Percentiles rank a stretch among this genome's conserved stretches.
phyloP scores from a whole-genome alignment of 2,888 invertebrate genomes.

The Oscheius sp. region DNA sequence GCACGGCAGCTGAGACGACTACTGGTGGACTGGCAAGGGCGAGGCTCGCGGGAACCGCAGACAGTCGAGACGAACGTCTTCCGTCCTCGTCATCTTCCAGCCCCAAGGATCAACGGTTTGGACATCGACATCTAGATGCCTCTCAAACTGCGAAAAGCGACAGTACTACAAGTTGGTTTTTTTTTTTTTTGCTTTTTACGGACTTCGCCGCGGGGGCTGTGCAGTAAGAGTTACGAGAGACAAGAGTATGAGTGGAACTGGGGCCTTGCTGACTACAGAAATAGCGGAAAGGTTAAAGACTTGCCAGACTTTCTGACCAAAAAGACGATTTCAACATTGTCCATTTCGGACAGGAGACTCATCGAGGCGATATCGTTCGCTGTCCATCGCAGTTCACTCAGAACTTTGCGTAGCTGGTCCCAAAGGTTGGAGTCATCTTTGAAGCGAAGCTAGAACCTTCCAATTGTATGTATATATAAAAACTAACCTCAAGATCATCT shows the following conservation, averaged over 20 bases:
- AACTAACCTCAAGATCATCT: background rate
- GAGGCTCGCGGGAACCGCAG: too few species aligned
- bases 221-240: background rate
- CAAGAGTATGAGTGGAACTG: background rate
- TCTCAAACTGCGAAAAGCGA: too few species aligned
- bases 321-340: slow-evolving; percentile 4
- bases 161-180: too few species aligned
- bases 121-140: too few species aligned
- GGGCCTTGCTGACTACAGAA: background rate
- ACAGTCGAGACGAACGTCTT: too few species aligned
- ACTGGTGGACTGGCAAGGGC: too few species aligned
- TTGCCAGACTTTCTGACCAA: slow-evolving; percentile 7
- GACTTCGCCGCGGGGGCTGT: too few species aligned
- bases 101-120: too few species aligned
- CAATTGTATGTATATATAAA: background rate
- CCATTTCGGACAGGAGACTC: slow-evolving; percentile 1
- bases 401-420: slow-evolving; percentile 14
- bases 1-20: too few species aligned
- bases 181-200: too few species aligned
- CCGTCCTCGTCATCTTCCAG: too few species aligned
- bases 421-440: slow-evolving; percentile 24
- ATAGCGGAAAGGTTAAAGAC: background rate
- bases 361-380: slow-evolving; percentile 13
- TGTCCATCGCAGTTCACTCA: slow-evolving; percentile 1
- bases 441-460: background rate